phyloP scores from a whole-genome alignment of 2,888 invertebrate genomes.

The Branchipolynoe longqiensis region DNA sequence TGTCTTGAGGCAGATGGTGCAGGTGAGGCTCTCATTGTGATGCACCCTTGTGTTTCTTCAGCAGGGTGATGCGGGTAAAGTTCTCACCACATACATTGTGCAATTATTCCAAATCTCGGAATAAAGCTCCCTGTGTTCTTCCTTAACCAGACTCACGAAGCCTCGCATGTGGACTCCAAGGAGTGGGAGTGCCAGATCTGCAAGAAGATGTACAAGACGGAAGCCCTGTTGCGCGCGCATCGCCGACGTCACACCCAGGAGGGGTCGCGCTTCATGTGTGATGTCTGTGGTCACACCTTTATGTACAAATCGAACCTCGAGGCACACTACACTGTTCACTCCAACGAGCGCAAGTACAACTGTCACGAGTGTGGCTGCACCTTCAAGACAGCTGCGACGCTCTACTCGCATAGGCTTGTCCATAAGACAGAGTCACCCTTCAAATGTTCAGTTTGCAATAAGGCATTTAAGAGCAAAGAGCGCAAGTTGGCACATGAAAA shows the following conservation, averaged over 20 bases:
- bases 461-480: conserved; percentile 71
- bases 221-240: conserved; percentile 73
- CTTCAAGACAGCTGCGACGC: conserved; percentile 76
- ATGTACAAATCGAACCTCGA: conserved; percentile 78
- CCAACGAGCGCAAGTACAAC: conserved; percentile 70
- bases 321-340: conserved; percentile 76
- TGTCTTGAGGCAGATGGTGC: conserved; percentile 54
- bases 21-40: conserved; percentile 30
- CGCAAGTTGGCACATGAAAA: conserved; percentile 69
- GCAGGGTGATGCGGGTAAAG: conserved; percentile 10
- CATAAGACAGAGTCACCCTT: conserved; percentile 73
- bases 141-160: conserved; percentile 60
- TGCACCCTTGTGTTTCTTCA: conserved; percentile 57
- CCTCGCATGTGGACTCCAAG: conserved; percentile 61
- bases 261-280: conserved; percentile 68
- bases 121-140: no score
- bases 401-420: conserved; percentile 75
- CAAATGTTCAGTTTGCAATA: conserved; percentile 73
- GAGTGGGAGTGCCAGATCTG: conserved; percentile 74
- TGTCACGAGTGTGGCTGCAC: conserved; percentile 75
- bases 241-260: conserved; percentile 71
- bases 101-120: no score
- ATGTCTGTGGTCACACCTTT: conserved; percentile 66
- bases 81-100: conserved; percentile 58
- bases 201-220: conserved; percentile 75